Percentiles rank a stretch among this genome's conserved stretches.
These are phyloP conservation scores for Carapus acus DNA, from an alignment of 2,797 vertebrate species.

Conservation along the genomic window DNA sequence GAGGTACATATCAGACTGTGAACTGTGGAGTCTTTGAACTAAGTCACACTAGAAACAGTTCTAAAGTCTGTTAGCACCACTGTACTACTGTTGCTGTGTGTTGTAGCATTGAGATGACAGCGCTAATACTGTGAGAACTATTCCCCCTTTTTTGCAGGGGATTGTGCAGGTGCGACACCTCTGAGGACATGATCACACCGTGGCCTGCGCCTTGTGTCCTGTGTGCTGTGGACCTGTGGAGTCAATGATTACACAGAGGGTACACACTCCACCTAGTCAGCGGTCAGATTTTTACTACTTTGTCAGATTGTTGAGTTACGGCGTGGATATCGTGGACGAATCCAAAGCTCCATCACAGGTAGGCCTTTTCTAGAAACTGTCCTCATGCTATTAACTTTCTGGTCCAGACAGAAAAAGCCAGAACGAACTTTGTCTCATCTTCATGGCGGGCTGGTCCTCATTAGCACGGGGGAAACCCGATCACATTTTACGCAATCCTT, in stretches of 20 bases:
- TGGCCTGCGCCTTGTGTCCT: constrained; percentile 13
- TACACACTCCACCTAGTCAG: constrained; percentile 44
- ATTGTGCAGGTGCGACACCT: neutral
- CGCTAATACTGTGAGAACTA: neutral
- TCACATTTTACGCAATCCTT: too few species aligned
- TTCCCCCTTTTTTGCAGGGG: neutral
- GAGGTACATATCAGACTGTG: neutral
- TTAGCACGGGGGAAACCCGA: too few species aligned
- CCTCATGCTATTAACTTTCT: neutral
- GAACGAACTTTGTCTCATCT: too few species aligned
- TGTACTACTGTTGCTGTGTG: too few species aligned
- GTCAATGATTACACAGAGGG: constrained; percentile 66
- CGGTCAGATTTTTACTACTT: constrained; percentile 29
- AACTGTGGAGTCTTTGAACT: constrained; percentile 3
- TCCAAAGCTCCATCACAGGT: constrained; percentile 42
- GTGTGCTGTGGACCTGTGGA: constrained; percentile 20
- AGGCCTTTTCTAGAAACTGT: constrained; percentile 27
- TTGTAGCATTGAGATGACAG: too few species aligned
- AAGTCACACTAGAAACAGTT: neutral
- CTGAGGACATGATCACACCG: neutral
- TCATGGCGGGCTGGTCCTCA: too few species aligned
- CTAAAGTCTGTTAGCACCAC: constrained; percentile 22
- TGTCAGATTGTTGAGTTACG: constrained; percentile 28
- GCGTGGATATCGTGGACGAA: constrained; percentile 11
- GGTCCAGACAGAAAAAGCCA: too few species aligned